Evolutionary conservation across 2,888 invertebrate species (phyloP), one percentile per base, ranked within the genome.

Genomic region (Adineta ricciae): DNA sequence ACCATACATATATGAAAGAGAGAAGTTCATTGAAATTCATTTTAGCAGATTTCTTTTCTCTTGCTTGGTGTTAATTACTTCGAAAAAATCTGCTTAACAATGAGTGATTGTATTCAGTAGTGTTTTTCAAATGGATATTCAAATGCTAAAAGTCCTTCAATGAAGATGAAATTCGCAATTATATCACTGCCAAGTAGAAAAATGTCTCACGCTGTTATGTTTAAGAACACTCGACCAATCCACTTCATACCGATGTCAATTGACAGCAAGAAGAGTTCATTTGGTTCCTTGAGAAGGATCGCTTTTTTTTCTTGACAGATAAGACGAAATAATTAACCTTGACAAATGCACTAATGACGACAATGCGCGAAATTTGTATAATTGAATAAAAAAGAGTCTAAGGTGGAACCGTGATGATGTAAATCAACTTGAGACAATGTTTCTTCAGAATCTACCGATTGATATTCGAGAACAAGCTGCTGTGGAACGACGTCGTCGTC

Each of bases 391-490:
- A 46, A 46, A 46, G 46, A 8, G 46, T 46, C 46, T 46, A 46
- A 46, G 5, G 46, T n/a, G n/a, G n/a, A n/a, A n/a, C n/a, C n/a
- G n/a, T n/a, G n/a, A n/a, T n/a, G n/a, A n/a, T n/a, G n/a, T n/a
- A n/a, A n/a, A n/a, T n/a, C n/a, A n/a, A n/a, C n/a, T 46, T 46
- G 46, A 46, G 46, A 5, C 5, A 46, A 8, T 46, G 46, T 46
- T 46, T 46, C 46, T 46, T 46, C 46, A 8, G 11, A 46, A 88
- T 94, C 93, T 88, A 93, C 94, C 87, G 91, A 92, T 88, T 27
- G 95, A 96, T 89, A 92, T 94, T 19, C 94, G 93, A 89, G 94
- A 95, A 90, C 94, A 94, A n/a, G 94, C 95, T 84, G 93, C 93
- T 84, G 93, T 95, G 87, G 94, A 95, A 89, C 93, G 94, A 87